Conservation (phyloP, 2,797 vertebrate species). For the Fistularia tabacaria region DNA sequence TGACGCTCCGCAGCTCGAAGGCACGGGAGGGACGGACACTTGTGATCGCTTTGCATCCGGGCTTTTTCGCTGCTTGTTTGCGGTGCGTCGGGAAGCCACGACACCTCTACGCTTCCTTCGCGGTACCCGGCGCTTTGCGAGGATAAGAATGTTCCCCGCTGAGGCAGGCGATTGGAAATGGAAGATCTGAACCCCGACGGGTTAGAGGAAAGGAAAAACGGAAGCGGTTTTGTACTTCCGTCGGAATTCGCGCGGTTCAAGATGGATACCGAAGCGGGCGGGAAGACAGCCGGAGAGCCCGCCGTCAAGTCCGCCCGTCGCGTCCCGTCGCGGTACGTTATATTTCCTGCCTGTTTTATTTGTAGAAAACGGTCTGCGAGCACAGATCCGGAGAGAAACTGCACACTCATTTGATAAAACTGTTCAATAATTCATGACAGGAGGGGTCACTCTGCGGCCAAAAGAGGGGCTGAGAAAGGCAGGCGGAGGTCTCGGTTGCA, state of each 20-base stretch:
- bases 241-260: constrained; percentile 37
- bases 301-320: constrained; percentile 55
- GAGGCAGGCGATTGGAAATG: no score
- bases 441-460: constrained; percentile 14
- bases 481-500: constrained; percentile 35
- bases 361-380: no score
- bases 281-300: constrained; percentile 40
- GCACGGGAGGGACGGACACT: constrained; percentile 64
- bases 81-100: no score
- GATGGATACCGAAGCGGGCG: constrained; percentile 51
- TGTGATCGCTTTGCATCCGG: constrained; percentile 65
- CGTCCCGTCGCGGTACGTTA: no score
- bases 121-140: no score
- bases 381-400: no score
- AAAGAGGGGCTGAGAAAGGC: constrained; percentile 22
- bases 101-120: no score
- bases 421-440: background rate
- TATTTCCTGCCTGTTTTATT: no score
- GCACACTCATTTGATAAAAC: no score
- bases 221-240: constrained; percentile 29
- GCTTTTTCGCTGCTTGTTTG: constrained; percentile 48
- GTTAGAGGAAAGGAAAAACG: no score
- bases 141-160: no score
- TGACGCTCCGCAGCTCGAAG: constrained; percentile 53
- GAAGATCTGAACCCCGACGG: no score